Evolutionary conservation across 2,113 vertebrate genomes (phyloP).

Genomic region (Nycticryphes semicollaris): DNA sequence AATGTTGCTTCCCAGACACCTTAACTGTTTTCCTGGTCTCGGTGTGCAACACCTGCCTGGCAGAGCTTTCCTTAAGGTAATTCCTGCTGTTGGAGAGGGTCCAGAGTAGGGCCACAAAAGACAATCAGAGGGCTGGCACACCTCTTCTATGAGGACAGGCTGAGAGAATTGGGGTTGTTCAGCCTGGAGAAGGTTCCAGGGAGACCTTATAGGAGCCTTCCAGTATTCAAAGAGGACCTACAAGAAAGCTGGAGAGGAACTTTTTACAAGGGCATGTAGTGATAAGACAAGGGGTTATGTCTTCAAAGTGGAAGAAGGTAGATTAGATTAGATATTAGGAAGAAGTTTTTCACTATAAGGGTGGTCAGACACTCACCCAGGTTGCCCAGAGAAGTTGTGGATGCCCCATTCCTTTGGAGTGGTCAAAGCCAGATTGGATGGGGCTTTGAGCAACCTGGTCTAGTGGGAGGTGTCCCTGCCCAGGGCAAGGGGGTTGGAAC

Average conservation of each 20-base stretch:
- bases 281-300: background rate
- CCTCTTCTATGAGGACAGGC: no score
- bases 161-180: background rate
- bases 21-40: background rate
- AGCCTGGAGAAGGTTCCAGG: background rate
- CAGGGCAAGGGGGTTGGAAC: background rate
- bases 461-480: background rate
- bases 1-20: background rate
- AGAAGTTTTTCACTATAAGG: background rate
- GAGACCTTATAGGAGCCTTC: background rate
- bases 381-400: background rate
- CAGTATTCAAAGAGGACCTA: background rate
- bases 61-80: background rate
- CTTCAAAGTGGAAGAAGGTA: background rate
- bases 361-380: no score
- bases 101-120: no score
- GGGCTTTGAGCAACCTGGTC: background rate
- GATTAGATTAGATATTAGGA: background rate
- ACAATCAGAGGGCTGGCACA: no score
- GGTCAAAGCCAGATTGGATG: background rate
- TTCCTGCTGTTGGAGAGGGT: background rate
- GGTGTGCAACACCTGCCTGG: background rate
- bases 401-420: background rate
- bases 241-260: background rate
- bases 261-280: background rate